Percentiles rank a stretch among this genome's conserved stretches.
Evolutionary conservation across 2,888 invertebrate species (phyloP).

Genomic region (Serrognathus titanus): DNA sequence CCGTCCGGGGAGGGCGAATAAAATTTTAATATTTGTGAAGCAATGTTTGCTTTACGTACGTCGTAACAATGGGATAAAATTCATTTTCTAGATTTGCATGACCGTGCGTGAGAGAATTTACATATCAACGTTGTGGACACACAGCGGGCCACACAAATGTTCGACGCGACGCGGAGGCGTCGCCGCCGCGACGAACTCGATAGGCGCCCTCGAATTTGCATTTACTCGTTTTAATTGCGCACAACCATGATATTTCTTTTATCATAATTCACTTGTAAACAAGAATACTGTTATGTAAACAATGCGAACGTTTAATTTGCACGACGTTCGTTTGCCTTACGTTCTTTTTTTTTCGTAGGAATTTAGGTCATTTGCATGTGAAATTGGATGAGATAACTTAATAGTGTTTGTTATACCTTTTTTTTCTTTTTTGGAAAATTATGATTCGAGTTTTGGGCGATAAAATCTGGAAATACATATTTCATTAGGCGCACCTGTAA

Average conservation of each 20-base stretch:
- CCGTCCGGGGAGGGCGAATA: constrained; percentile 23
- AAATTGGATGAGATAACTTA: too few relatives aligned
- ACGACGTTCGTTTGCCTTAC: constrained; percentile 11
- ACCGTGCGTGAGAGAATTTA: constrained; percentile 38
- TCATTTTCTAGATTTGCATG: constrained; percentile 38
- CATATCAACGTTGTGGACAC: constrained; percentile 31
- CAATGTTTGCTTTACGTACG: constrained; percentile 25
- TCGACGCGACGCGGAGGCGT: background rate
- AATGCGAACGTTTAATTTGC: constrained; percentile 35
- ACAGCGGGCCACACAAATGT: constrained; percentile 21
- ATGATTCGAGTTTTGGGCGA: too few relatives aligned
- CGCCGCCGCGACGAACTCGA: background rate
- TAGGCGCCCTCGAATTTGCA: constrained; percentile 26
- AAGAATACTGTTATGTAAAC: constrained; percentile 36
- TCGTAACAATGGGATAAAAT: constrained; percentile 37
- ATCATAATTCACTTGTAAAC: constrained; percentile 41
- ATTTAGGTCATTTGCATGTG: constrained; percentile 15
- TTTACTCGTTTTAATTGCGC: constrained; percentile 36
- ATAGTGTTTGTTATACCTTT: too few relatives aligned
- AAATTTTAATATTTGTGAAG: constrained; percentile 34
- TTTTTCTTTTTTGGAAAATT: too few relatives aligned
- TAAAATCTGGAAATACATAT: too few relatives aligned
- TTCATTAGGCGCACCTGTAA: too few relatives aligned
- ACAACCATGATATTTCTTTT: constrained; percentile 39
- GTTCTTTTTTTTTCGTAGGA: constrained; percentile 13